phyloP scores from a whole-genome alignment of 2,113 vertebrate species.

The Cervus canadensis region DNA sequence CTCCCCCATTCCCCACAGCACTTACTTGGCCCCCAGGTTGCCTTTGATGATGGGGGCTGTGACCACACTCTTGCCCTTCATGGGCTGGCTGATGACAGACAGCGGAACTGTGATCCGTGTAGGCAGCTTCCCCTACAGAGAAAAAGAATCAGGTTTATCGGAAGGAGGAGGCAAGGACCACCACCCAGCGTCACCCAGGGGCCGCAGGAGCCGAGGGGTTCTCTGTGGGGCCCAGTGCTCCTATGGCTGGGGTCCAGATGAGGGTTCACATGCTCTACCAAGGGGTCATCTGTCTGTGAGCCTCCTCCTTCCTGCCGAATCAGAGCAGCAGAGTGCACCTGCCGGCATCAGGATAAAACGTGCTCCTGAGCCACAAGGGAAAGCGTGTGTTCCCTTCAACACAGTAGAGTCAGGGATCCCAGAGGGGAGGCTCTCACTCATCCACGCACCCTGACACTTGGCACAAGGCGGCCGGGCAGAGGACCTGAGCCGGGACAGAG shows the following conservation, averaged over 20 bases:
- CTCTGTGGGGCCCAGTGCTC: neutral
- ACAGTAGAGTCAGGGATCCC: neutral
- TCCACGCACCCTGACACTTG: neutral
- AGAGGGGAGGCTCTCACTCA: neutral
- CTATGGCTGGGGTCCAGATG: neutral
- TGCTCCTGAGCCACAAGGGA: neutral
- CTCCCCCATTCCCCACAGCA: neutral
- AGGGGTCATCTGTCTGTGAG: neutral
- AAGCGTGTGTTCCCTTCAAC: neutral
- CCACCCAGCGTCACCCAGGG: neutral
- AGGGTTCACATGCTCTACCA: neutral
- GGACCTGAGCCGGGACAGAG: neutral
- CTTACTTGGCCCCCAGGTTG: conserved; percentile 95
- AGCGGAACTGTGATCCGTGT: conserved; percentile 94
- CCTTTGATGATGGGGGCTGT: conserved; percentile 95
- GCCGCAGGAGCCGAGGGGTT: rapidly evolving
- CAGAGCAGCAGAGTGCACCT: neutral
- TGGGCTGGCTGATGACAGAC: conserved; percentile 95
- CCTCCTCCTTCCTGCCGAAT: neutral
- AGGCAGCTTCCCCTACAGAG: conserved; percentile 91
- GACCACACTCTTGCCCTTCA: conserved; percentile 95
- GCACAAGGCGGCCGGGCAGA: neutral
- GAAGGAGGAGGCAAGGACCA: neutral
- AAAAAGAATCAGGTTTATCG: neutral
- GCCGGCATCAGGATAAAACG: neutral